phyloP scores from a whole-genome alignment of 2,797 vertebrate species.

The Lacerta viridis region DNA sequence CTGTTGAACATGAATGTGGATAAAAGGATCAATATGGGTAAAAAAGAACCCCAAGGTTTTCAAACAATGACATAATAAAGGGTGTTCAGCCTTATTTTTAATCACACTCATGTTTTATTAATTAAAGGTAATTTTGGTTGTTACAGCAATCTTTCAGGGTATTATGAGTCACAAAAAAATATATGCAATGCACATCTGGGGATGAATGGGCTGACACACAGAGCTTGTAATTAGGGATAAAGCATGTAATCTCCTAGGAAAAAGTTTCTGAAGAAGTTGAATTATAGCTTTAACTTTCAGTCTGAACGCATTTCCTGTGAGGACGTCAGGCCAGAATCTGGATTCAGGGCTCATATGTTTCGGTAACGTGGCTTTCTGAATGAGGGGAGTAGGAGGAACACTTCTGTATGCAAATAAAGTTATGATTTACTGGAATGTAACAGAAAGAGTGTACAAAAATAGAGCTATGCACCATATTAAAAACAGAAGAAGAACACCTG shows the following conservation, averaged over 20 bases:
- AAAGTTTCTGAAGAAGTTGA: slow-evolving; percentile 47
- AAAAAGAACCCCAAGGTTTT: slow-evolving; percentile 10
- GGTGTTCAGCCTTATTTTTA: slow-evolving; percentile 27
- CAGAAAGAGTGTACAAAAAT: neutral
- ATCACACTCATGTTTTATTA: slow-evolving; percentile 33
- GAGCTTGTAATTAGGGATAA: slow-evolving; percentile 45
- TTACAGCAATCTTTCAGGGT: slow-evolving; percentile 41
- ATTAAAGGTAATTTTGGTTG: slow-evolving; percentile 40
- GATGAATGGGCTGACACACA: slow-evolving; percentile 35
- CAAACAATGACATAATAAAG: slow-evolving; percentile 23
- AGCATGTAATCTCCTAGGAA: slow-evolving; percentile 20
- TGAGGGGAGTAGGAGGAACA: neutral
- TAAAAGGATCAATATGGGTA: neutral
- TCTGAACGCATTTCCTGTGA: neutral
- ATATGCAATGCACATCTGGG: slow-evolving; percentile 20
- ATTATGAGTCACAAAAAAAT: slow-evolving; percentile 38
- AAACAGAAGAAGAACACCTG: slow-evolving; percentile 27
- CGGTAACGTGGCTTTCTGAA: slow-evolving; percentile 20
- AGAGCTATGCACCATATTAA: slow-evolving; percentile 48
- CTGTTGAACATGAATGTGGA: neutral
- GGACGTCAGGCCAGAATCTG: slow-evolving; percentile 44
- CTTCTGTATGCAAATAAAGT: slow-evolving; percentile 30
- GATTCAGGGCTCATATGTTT: slow-evolving; percentile 10
- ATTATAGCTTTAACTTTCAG: slow-evolving; percentile 32
- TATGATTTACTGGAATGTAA: slow-evolving; percentile 50